A percentile compares a stretch with the other conserved stretches of the same genome.
Conservation (phyloP, 2,888 invertebrate species). For the Atethmia centrago region DNA sequence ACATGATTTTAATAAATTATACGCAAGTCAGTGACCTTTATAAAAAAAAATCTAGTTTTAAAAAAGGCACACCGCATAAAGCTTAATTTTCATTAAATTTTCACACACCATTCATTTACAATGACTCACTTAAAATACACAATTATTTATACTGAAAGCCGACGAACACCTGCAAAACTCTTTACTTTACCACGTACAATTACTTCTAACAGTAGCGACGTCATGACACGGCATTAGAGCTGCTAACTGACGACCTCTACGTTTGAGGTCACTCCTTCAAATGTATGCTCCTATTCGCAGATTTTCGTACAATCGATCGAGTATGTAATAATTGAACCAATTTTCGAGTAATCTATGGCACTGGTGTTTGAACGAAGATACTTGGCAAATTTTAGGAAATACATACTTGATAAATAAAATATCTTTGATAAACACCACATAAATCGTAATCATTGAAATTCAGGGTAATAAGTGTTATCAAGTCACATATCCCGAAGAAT, state of each 20-base stretch:
- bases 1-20: background rate
- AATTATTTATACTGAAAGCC: slow-evolving; percentile 30
- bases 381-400: background rate
- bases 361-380: background rate
- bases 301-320: slow-evolving; percentile 15
- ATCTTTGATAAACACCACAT: background rate
- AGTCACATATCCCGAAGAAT: too few relatives aligned
- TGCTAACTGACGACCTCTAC: slow-evolving; percentile 55
- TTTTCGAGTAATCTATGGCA: background rate
- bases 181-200: slow-evolving; percentile 50
- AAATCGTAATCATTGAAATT: background rate
- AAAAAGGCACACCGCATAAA: background rate
- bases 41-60: background rate
- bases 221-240: slow-evolving; percentile 51
- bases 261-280: slow-evolving; percentile 36
- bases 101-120: background rate
- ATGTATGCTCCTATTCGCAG: slow-evolving; percentile 17
- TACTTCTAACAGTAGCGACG: slow-evolving; percentile 26
- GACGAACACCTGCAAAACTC: slow-evolving; percentile 14
- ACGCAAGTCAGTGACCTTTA: background rate
- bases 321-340: slow-evolving; percentile 12
- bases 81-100: background rate
- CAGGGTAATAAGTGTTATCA: too few relatives aligned
- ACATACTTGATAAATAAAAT: background rate
- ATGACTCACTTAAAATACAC: slow-evolving; percentile 21